These are phyloP conservation scores for Gobiocypris rarus DNA, from an alignment of 2,113 vertebrate species.

Conservation along the genomic window DNA sequence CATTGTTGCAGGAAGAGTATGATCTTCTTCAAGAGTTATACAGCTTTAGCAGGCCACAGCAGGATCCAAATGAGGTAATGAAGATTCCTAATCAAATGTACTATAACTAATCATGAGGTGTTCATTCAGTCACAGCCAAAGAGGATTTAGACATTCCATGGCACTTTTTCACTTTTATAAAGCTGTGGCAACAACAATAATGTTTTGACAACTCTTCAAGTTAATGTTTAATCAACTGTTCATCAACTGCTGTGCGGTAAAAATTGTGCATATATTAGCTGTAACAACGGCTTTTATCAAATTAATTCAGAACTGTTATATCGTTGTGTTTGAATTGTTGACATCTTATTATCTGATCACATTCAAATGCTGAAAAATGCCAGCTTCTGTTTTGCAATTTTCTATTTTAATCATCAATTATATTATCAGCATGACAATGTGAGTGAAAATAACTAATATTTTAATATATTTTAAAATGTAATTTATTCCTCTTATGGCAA, in stretches of 20 bases:
- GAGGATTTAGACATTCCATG: not conserved
- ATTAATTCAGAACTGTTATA: not conserved
- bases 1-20: conserved; percentile 83
- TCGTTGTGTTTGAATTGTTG: not conserved
- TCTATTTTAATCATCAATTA: not conserved
- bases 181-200: not conserved
- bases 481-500: not conserved
- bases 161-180: not conserved
- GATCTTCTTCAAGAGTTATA: conserved; percentile 87
- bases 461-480: not conserved
- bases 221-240: not conserved
- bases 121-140: not conserved
- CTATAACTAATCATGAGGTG: not conserved
- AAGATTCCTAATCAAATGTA: conserved; percentile 36
- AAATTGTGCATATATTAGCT: not conserved
- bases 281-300: not conserved
- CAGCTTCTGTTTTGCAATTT: not conserved
- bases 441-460: not conserved
- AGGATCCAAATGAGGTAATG: conserved; percentile 79
- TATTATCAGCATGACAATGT: not conserved
- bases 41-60: conserved; percentile 83
- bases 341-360: not conserved
- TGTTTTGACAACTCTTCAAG: not conserved
- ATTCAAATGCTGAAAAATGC: not conserved
- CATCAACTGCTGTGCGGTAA: not conserved